Conservation (phyloP, 2,888 invertebrate species). For the Anthophora plumipes region DNA sequence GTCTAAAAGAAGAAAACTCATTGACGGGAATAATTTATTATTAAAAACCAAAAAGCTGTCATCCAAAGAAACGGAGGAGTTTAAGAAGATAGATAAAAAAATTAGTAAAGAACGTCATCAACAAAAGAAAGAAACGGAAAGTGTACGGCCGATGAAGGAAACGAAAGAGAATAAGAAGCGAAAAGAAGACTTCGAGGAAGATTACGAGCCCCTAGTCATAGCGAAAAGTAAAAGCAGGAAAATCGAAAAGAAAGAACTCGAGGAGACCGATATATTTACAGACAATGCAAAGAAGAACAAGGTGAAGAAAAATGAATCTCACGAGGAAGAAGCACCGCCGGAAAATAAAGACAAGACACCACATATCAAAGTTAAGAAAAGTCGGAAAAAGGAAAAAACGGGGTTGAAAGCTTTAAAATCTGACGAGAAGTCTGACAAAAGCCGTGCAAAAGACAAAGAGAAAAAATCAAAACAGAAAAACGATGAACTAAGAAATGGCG, state of each 20-base stretch:
- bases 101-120: constrained; percentile 70
- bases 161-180: constrained; percentile 78
- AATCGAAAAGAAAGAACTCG: constrained; percentile 78
- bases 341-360: constrained; percentile 61
- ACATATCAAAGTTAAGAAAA: constrained; percentile 72
- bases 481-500: constrained; percentile 87
- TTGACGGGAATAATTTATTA: constrained; percentile 76
- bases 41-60: constrained; percentile 80
- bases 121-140: constrained; percentile 71
- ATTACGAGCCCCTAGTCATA: constrained; percentile 75
- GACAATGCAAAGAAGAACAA: constrained; percentile 77
- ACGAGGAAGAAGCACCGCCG: constrained; percentile 70
- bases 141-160: constrained; percentile 67
- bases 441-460: constrained; percentile 85
- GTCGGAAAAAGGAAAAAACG: constrained; percentile 71
- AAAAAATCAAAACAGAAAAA: constrained; percentile 86
- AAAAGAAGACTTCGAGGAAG: constrained; percentile 81
- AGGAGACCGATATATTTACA: constrained; percentile 70
- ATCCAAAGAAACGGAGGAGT: constrained; percentile 77
- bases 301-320: constrained; percentile 73
- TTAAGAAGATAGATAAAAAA: constrained; percentile 72
- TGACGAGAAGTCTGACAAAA: constrained; percentile 79
- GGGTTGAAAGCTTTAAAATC: constrained; percentile 70
- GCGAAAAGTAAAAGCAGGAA: constrained; percentile 79
- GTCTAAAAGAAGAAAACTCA: constrained; percentile 79